A percentile compares a stretch with the other conserved stretches of the same genome.
Evolutionary conservation across 30 jellyfish, hydroid and myxozoan genomes (phyloP).

Genomic region (Aurelia sp.): DNA sequence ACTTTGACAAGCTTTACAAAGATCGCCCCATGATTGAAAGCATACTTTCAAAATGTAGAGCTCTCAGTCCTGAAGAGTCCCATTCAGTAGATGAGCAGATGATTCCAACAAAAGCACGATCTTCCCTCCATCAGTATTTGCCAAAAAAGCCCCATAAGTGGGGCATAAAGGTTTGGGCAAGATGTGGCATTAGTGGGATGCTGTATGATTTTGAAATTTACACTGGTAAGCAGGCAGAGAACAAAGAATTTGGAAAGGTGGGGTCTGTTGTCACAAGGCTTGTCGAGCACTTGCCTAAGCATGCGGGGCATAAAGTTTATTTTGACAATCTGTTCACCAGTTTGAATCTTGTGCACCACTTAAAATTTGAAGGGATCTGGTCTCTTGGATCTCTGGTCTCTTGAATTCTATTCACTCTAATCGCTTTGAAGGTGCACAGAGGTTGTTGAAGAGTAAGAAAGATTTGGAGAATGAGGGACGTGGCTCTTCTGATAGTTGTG

Average conservation of each 20-base stretch:
- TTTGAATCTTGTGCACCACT: slow-evolving; percentile 32
- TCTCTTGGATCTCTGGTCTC: background rate
- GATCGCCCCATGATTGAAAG: slow-evolving; percentile 24
- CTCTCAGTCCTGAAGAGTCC: slow-evolving; percentile 26
- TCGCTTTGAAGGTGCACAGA: background rate
- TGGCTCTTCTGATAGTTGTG: slow-evolving; percentile 8
- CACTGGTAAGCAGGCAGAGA: slow-evolving; percentile 31
- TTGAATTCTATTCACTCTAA: background rate
- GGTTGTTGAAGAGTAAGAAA: slow-evolving; percentile 43
- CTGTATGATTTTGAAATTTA: slow-evolving; percentile 26
- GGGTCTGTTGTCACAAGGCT: slow-evolving; percentile 51
- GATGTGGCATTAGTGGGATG: slow-evolving; percentile 6
- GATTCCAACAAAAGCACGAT: no score
- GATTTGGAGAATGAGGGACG: slow-evolving; percentile 29
- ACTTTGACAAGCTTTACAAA: no score
- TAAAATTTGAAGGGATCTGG: background rate
- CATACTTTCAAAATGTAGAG: slow-evolving; percentile 9
- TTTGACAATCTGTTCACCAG: background rate
- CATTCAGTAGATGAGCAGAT: background rate
- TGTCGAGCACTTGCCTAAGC: slow-evolving; percentile 26
- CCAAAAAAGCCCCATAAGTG: slow-evolving; percentile 57
- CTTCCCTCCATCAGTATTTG: background rate
- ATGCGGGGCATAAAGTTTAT: slow-evolving; percentile 58
- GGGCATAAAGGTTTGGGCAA: slow-evolving; percentile 51
- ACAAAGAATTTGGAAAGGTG: slow-evolving; percentile 44